Evolutionary conservation across 1,140 invertebrate species (phyloP), one percentile per base, ranked within the genome.

Genomic region (Aleiodes sp.): DNA sequence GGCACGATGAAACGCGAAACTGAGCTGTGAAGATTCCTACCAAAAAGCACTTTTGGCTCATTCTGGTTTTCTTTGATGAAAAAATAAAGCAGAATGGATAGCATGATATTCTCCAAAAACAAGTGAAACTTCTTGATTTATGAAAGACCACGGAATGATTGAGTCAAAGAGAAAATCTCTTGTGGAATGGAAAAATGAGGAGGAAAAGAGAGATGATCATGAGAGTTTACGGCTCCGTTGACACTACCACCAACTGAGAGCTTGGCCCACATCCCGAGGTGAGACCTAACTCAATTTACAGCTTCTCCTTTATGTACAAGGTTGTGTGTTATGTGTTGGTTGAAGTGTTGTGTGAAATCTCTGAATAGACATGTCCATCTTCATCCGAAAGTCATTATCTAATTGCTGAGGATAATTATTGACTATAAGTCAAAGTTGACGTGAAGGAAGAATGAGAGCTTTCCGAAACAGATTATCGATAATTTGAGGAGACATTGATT

Each of bases 201-300:
- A 52, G 46, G 46, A 52, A 52, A 52, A 52, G 39, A 24, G 46
- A 52, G 16, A 52, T 52, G 46, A 52, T 52, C 16, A 26, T 52
- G 19, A 24, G 46, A 52, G 46, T 52, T 52, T 52, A 52, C 46
- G 16, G 46, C 46, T 24, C 4, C 21, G 46, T 52, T 52, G 46
- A 52, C 46, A 52, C 46, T 24, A 52, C 46, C 46, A 52, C 19
- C 46, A 52, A 52, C 46, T 12, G 46, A 43, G 12, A 16, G 46
- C 3, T 52, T 52, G 46, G 46, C 46, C 46, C 46, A 52, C 21
- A 24, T 52, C 46, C 46, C 46, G 46, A 1, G 14, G 12, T 16
- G 12, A n/a, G 12, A 43, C 2, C 39, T 43, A 1, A 4, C 39
- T 16, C n/a, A 12, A 14, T 43, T 43, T 43, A 43, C 12, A 43